A percentile compares a stretch with the other conserved stretches of the same genome.
phyloP scores from a whole-genome alignment of 2,113 vertebrate species.

The Merops nubicus region DNA sequence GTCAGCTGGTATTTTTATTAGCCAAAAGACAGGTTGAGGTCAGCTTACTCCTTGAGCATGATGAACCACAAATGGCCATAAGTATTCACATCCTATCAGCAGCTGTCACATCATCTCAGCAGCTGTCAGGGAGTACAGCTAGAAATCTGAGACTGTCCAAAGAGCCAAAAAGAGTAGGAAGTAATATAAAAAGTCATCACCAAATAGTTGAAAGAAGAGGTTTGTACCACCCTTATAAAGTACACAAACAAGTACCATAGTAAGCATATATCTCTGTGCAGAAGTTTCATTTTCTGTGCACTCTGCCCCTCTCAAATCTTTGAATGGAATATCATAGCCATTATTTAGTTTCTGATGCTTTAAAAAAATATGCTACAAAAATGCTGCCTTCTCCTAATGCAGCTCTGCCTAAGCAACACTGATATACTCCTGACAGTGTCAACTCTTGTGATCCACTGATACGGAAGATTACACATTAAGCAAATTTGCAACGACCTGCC shows the following conservation, averaged over 20 bases:
- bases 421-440: background rate
- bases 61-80: background rate
- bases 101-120: background rate
- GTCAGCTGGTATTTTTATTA: background rate
- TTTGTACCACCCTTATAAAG: background rate
- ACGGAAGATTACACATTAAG: slow-evolving; percentile 6
- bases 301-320: background rate
- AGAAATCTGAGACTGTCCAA: background rate
- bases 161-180: background rate
- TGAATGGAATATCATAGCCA: background rate
- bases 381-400: background rate
- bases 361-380: background rate
- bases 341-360: background rate
- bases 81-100: background rate
- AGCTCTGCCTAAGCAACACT: background rate
- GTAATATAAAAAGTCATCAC: background rate
- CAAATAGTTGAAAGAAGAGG: background rate
- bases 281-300: background rate
- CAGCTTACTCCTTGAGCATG: background rate
- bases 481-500: slow-evolving; percentile 21
- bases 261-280: background rate
- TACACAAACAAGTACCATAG: background rate
- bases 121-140: background rate
- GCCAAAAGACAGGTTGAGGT: background rate
- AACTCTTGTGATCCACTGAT: background rate